Evolutionary conservation across 2,888 invertebrate genomes (phyloP).

Genomic region (Cephus pygmeus): DNA sequence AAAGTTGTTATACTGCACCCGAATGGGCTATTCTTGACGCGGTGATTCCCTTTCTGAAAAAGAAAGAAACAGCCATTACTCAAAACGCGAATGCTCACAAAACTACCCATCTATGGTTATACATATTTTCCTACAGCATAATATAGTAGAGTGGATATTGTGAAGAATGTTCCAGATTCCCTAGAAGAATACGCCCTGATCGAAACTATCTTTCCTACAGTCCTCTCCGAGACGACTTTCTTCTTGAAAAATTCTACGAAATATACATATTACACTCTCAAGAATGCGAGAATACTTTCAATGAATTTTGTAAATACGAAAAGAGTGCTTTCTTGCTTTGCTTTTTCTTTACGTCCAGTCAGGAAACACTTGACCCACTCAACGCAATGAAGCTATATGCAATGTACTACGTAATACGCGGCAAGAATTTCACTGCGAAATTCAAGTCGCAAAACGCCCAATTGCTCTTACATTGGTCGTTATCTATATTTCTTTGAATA

Average conservation of each 20-base stretch:
- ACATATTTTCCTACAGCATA: not conserved
- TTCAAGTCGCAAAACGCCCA: not conserved
- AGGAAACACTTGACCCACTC: not conserved
- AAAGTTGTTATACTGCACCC: slow-evolving; percentile 51
- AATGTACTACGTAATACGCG: not conserved
- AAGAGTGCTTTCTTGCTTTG: not conserved
- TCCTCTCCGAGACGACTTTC: slow-evolving; percentile 28
- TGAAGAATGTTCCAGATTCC: slow-evolving; percentile 39
- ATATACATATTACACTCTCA: not conserved
- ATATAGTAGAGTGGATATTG: slow-evolving; percentile 7
- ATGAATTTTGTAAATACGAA: not conserved
- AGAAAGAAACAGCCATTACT: slow-evolving; percentile 56
- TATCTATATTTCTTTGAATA: not conserved
- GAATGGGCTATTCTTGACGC: slow-evolving; percentile 55
- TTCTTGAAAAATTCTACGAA: not conserved
- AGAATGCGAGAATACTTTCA: slow-evolving; percentile 2
- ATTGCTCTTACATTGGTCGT: not conserved
- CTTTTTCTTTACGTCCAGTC: not conserved
- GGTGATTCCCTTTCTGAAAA: slow-evolving; percentile 47
- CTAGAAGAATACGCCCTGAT: slow-evolving; percentile 47
- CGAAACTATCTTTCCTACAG: slow-evolving; percentile 33
- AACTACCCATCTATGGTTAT: not conserved
- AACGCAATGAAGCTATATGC: not conserved
- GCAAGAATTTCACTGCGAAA: not conserved
- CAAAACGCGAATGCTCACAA: slow-evolving; percentile 37